These are phyloP conservation scores for Stratiomys singularior DNA, from an alignment of 2,888 invertebrate species.

Conservation along the genomic window DNA sequence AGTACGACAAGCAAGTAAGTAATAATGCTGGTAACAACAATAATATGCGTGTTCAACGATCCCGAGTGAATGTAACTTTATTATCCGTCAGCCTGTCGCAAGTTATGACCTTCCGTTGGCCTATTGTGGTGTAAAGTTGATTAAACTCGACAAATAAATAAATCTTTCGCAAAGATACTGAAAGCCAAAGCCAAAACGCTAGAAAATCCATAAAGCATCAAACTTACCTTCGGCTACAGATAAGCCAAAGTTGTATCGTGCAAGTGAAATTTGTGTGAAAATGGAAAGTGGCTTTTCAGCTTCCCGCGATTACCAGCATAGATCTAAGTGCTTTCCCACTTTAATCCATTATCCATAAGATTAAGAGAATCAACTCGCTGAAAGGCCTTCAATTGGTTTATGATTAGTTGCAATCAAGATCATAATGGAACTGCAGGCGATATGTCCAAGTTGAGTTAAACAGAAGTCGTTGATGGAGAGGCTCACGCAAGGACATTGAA, in stretches of 20 bases:
- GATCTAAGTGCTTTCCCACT: neutral
- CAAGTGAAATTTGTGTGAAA: neutral
- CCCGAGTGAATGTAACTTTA: neutral
- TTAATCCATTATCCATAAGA: conserved; percentile 1
- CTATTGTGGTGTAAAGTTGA: neutral
- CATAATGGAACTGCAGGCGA: neutral
- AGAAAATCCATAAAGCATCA: too few relatives aligned
- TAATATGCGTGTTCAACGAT: too few relatives aligned
- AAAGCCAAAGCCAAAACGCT: too few relatives aligned
- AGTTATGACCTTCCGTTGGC: neutral
- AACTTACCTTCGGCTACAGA: neutral
- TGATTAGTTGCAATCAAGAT: neutral
- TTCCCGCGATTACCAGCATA: neutral
- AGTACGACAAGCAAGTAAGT: too few relatives aligned
- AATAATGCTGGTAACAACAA: too few relatives aligned
- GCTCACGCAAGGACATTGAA: neutral
- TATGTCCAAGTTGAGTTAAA: neutral
- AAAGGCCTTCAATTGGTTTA: neutral
- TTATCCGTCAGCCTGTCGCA: neutral
- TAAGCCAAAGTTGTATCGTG: neutral
- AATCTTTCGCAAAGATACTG: too few relatives aligned
- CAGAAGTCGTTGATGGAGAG: neutral
- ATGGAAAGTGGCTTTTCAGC: conserved; percentile 13
- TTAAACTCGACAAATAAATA: neutral
- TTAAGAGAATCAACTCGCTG: neutral